Conservation (phyloP, 2,113 vertebrate genomes). For the Micromys minutus region DNA sequence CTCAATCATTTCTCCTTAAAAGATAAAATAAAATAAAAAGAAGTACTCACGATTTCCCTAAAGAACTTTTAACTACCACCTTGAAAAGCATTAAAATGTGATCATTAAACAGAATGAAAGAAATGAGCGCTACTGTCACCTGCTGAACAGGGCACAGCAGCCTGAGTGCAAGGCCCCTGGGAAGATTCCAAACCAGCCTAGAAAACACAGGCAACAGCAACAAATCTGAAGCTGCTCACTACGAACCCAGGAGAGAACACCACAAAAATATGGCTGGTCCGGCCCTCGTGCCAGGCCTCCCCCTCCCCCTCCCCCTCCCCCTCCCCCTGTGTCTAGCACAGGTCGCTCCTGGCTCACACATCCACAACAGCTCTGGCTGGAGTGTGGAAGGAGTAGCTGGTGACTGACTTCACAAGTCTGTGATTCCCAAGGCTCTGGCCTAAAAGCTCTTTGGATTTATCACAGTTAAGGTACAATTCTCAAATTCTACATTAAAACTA, state of each 20-base stretch:
- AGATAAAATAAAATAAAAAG: slow-evolving; percentile 30
- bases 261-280: neutral
- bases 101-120: neutral
- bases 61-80: neutral
- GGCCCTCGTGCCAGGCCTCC: neutral
- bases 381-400: neutral
- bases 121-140: neutral
- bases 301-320: neutral
- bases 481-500: neutral
- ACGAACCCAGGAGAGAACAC: neutral
- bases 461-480: neutral
- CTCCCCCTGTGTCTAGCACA: neutral
- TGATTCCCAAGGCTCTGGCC: neutral
- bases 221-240: neutral
- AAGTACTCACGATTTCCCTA: neutral
- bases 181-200: neutral
- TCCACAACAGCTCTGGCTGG: neutral
- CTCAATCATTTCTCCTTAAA: neutral
- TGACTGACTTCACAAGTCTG: neutral
- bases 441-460: neutral
- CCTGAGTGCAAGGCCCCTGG: neutral
- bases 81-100: neutral
- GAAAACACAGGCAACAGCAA: neutral
- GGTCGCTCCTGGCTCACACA: neutral
- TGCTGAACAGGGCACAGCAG: neutral